Percentiles rank a stretch among this genome's conserved stretches.
Conservation (phyloP, 2,797 vertebrate species). For the Chanos chanos region DNA sequence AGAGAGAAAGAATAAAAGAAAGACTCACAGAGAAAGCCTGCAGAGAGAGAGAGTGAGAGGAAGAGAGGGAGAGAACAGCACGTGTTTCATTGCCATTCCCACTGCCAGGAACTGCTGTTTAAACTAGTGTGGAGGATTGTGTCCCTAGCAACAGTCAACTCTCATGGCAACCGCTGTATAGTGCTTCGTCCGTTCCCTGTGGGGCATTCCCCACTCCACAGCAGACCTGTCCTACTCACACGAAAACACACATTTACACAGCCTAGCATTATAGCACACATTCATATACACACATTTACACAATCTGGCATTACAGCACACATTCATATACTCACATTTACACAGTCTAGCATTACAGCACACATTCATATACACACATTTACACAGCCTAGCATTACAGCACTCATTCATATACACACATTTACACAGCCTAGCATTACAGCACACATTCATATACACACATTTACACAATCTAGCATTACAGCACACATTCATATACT, state of each 20-base stretch:
- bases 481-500: no score
- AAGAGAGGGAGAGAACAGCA: neutral
- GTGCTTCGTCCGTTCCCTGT: constrained; percentile 32
- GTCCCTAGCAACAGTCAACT: constrained; percentile 54
- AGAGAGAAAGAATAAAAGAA: neutral
- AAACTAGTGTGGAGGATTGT: constrained; percentile 40
- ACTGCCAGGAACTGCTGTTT: constrained; percentile 6
- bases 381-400: constrained; percentile 12
- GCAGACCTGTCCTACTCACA: constrained; percentile 28
- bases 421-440: no score
- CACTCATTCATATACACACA: neutral
- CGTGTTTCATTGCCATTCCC: constrained; percentile 12
- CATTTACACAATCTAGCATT: no score
- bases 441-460: neutral
- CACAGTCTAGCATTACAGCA: no score
- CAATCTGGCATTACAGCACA: neutral
- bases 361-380: neutral
- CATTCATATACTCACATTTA: constrained; percentile 18
- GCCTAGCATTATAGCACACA: constrained; percentile 3
- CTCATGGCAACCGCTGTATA: constrained; percentile 53
- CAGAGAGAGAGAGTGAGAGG: neutral
- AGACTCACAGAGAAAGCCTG: no score
- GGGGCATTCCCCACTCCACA: constrained; percentile 37
- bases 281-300: constrained; percentile 9
- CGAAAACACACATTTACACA: constrained; percentile 19